Base-by-base conservation (phyloP, 2,113 vertebrate species). In the Ramphastos sulfuratus region DNA sequence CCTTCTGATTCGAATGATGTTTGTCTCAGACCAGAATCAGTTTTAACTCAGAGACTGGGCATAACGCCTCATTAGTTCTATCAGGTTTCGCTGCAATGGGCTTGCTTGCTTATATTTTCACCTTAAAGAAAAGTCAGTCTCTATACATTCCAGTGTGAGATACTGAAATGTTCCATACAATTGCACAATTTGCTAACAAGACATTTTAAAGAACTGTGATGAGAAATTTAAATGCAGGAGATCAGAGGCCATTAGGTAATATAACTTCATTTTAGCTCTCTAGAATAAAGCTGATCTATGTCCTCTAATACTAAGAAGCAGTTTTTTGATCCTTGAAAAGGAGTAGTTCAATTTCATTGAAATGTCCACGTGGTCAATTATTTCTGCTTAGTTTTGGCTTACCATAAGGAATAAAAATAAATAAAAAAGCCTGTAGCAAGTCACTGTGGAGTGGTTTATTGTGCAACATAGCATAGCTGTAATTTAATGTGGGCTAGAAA, bases 401-500 rank as follows among this genome's bases (percentile, higher is more conserved):
- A 78, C 59, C 39, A n/a, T 71, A 56, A 88, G 54, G 44, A 67
- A 14, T 42, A 50, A 63, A 94, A 90, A 92, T 39, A 87, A 89
- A 86, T 84, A 50, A 61, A 79, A 79, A 82, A 76, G 44, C 84
- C 69, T 42, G 25, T 35, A 86, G 15, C 30, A 79, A 88, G 58
- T 81, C 87, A 91, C 50, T 88, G 28, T 23, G 33, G 44, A 89
- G 42, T 72, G 61, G 24, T 50, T 92, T 90, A 83, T 64, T 94
- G 69, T 72, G 61, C 69, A 94, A 83, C 58, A 48, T 19, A 72
- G 18, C 65, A 46, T 67, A 92, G 30, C 20, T 93, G 65, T 81
- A 94, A 93, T 95, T 95, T 92, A 80, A 64, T 44, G 72, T 44
- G 69, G 73, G 50, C 55, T 84, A 71, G 52, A 78, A 87, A 92